These are phyloP conservation scores for Penaeus indicus DNA, from an alignment of 1,140 invertebrate species.

Conservation along the genomic window DNA sequence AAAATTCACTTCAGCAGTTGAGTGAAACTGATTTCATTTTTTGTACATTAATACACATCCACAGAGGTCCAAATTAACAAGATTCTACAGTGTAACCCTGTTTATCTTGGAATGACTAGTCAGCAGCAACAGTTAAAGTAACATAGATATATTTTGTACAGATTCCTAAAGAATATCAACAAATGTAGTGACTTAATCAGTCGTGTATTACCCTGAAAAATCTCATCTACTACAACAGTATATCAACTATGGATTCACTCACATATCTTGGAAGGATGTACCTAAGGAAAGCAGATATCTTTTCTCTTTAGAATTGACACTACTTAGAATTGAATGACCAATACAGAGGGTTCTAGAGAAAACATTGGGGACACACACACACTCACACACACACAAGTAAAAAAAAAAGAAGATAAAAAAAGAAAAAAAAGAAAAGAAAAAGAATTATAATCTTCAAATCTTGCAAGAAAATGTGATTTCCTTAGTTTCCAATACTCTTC, in stretches of 20 bases:
- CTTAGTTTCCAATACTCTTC: conserved; percentile 34
- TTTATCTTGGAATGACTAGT: conserved; percentile 55
- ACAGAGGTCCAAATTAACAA: conserved; percentile 49
- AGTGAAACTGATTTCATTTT: background rate
- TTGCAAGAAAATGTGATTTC: conserved; percentile 33
- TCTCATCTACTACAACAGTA: conserved; percentile 62
- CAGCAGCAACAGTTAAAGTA: conserved; percentile 62
- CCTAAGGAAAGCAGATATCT: conserved; percentile 48
- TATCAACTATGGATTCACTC: conserved; percentile 56
- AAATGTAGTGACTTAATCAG: conserved; percentile 57
- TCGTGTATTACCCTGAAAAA: conserved; percentile 63
- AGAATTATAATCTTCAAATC: too few relatives aligned
- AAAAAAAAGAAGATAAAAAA: too few relatives aligned
- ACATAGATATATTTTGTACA: conserved; percentile 59
- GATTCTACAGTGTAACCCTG: conserved; percentile 60
- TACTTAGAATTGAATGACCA: conserved; percentile 17
- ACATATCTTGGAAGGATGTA: conserved; percentile 53
- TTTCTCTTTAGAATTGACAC: conserved; percentile 23
- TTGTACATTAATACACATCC: conserved; percentile 31
- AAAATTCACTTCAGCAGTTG: background rate
- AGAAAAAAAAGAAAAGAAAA: too few relatives aligned
- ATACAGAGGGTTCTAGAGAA: background rate
- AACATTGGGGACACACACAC: too few relatives aligned
- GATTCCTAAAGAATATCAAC: conserved; percentile 61
- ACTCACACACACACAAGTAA: too few relatives aligned